Percentiles rank a stretch among this genome's conserved stretches.
Conservation (phyloP, 1,140 invertebrate genomes). For the Diabrotica virgifera region DNA sequence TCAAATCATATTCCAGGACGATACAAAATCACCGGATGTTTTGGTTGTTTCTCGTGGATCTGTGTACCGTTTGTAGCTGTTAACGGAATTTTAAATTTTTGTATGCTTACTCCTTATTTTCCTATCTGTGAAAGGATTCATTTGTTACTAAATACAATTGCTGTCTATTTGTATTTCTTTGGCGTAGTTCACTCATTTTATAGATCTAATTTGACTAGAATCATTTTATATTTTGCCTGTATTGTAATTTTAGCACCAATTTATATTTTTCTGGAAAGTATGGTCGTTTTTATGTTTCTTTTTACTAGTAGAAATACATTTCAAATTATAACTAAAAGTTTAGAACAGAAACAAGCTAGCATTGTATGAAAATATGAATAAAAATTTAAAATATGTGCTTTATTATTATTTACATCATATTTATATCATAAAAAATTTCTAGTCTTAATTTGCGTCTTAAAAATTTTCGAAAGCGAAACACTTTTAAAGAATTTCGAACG, state of each 20-base stretch:
- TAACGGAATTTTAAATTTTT: conserved; percentile 77
- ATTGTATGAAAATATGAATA: too few species aligned
- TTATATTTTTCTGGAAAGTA: conserved; percentile 90
- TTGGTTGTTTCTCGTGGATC: conserved; percentile 92
- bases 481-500: too few species aligned
- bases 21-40: conserved; percentile 79
- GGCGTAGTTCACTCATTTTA: conserved; percentile 94
- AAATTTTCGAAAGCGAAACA: too few species aligned
- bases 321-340: conserved; percentile 87
- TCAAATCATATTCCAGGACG: conserved; percentile 78
- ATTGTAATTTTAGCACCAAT: conserved; percentile 87
- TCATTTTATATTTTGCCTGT: conserved; percentile 76
- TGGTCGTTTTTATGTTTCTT: conserved; percentile 89
- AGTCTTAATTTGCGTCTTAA: too few species aligned
- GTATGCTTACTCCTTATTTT: conserved; percentile 82
- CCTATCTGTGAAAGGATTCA: conserved; percentile 79
- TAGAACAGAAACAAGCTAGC: too few species aligned
- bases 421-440: too few species aligned
- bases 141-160: conserved; percentile 86
- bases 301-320: conserved; percentile 92
- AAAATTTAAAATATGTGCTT: too few species aligned
- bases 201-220: conserved; percentile 76
- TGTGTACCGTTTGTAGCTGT: conserved; percentile 90
- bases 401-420: too few species aligned
- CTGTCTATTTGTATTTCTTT: conserved; percentile 95